Conservation (phyloP, 2,113 vertebrate species). For the Apodemus sylvaticus region DNA sequence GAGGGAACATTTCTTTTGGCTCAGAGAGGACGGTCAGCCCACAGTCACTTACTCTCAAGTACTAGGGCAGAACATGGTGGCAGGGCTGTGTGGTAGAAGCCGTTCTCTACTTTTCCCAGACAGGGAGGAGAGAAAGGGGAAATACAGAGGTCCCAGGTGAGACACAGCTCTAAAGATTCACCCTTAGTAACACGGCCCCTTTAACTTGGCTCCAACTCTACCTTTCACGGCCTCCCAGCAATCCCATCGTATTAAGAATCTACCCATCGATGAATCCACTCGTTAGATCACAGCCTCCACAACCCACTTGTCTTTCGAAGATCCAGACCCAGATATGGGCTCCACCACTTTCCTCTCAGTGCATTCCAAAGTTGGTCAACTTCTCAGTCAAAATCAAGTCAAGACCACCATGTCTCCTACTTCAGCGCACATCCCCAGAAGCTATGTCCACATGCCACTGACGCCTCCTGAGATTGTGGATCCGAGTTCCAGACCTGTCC, state of each 20-base stretch:
- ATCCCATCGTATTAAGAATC: neutral
- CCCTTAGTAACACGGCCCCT: neutral
- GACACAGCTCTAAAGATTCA: neutral
- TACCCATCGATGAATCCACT: too few species aligned
- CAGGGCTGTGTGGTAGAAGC: too few species aligned
- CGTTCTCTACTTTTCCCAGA: neutral
- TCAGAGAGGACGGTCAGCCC: neutral
- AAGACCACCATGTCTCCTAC: neutral
- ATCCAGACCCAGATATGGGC: neutral
- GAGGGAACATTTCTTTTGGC: neutral
- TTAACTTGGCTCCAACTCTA: too few species aligned
- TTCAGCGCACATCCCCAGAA: neutral
- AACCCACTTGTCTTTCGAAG: neutral
- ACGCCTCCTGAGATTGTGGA: neutral
- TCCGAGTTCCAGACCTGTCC: neutral
- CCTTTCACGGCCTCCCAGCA: neutral
- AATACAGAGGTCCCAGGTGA: neutral
- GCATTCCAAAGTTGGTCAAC: neutral
- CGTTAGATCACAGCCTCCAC: neutral
- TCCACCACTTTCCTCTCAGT: too few species aligned
- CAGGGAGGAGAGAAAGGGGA: neutral
- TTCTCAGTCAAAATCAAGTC: neutral
- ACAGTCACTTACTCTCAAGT: too few species aligned
- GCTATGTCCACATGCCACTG: rapidly evolving
- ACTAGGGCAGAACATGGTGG: too few species aligned